phyloP scores from a whole-genome alignment of 1,140 invertebrate genomes.

The Meloidogyne exigua region DNA sequence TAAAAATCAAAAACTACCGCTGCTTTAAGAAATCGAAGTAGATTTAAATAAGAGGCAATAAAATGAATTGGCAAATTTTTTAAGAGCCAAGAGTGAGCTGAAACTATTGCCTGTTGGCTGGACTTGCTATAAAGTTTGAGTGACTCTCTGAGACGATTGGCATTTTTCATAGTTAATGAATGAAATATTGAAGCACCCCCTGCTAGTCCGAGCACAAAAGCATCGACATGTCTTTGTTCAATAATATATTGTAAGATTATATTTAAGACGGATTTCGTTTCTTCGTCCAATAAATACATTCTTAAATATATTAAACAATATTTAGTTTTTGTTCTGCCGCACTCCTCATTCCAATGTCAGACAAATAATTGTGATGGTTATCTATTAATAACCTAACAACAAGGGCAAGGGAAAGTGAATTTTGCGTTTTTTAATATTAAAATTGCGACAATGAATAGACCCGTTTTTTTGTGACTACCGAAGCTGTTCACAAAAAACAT shows the following conservation, averaged over 20 bases:
- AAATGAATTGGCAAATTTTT: conserved; percentile 21
- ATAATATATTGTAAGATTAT: conserved; percentile 33
- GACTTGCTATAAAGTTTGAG: conserved; percentile 31
- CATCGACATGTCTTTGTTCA: conserved; percentile 32
- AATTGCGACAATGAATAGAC: too few relatives aligned
- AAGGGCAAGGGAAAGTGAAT: too few relatives aligned
- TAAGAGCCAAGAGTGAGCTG: conserved; percentile 31
- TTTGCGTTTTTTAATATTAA: too few relatives aligned
- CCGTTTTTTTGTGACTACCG: too few relatives aligned
- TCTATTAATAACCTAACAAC: too few relatives aligned
- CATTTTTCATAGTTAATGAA: conserved; percentile 35
- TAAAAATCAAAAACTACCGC: conserved; percentile 34
- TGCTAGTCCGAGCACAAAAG: conserved; percentile 29
- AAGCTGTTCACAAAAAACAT: too few relatives aligned
- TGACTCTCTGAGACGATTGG: conserved; percentile 38
- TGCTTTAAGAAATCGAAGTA: conserved; percentile 40
- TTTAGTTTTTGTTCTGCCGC: too few relatives aligned
- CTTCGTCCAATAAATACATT: conserved; percentile 12
- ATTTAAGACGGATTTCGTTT: conserved; percentile 13
- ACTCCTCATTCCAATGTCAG: too few relatives aligned
- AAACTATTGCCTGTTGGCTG: conserved; percentile 24
- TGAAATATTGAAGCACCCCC: conserved; percentile 44
- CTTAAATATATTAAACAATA: too few relatives aligned
- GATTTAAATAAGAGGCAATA: conserved; percentile 42
- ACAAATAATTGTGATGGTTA: too few relatives aligned